Conservation (phyloP, 92 coral and sea anemone species). For the Heteractis magnifica region DNA sequence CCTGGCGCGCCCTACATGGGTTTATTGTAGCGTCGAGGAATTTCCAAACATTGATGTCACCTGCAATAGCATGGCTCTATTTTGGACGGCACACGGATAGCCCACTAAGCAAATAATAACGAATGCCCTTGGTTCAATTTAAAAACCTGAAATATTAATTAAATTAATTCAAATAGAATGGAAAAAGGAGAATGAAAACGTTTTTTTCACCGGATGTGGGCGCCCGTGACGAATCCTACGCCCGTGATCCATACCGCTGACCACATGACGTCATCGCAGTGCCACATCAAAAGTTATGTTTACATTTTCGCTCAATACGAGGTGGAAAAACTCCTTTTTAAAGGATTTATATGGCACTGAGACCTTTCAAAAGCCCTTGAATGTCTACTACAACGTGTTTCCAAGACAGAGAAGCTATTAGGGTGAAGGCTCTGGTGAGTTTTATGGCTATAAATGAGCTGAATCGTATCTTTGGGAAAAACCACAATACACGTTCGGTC, state of each 20-base stretch:
- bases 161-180: not conserved
- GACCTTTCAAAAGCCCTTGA: slow-evolving; percentile 5
- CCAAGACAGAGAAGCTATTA: slow-evolving; percentile 86
- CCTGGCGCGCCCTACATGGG: too few species aligned
- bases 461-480: not conserved
- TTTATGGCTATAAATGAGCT: not conserved
- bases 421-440: slow-evolving; percentile 90
- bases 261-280: slow-evolving; percentile 38
- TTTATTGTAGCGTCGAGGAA: not conserved
- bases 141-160: not conserved
- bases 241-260: slow-evolving; percentile 34
- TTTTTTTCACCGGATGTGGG: too few species aligned
- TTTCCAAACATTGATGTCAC: not conserved
- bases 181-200: not conserved
- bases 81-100: not conserved
- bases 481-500: not conserved
- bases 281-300: slow-evolving; percentile 43
- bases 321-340: slow-evolving; percentile 21
- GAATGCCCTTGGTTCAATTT: too few species aligned
- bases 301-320: slow-evolving; percentile 16
- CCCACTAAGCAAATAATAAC: not conserved
- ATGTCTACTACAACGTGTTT: slow-evolving; percentile 41
- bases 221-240: not conserved
- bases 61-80: not conserved
- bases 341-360: not conserved